Percentiles rank a stretch among this genome's conserved stretches.
Conservation (phyloP, 2,113 vertebrate genomes). For the Leiothrix lutea region DNA sequence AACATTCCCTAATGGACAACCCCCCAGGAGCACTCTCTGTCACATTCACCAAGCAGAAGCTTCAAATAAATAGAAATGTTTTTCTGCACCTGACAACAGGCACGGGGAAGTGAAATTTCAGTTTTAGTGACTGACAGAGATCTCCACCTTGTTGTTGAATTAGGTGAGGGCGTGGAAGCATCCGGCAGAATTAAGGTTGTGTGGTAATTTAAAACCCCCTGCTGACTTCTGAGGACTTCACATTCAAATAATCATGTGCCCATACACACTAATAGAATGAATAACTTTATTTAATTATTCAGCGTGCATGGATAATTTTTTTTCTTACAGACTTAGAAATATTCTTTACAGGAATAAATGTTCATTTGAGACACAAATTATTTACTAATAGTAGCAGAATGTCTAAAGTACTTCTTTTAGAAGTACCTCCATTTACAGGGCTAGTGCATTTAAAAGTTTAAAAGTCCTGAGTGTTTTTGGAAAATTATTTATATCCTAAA, state of each 20-base stretch:
- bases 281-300: not conserved
- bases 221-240: not conserved
- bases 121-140: not conserved
- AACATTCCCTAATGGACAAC: not conserved
- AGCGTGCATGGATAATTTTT: not conserved
- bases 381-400: not conserved
- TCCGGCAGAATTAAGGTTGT: not conserved
- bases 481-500: not conserved
- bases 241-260: not conserved
- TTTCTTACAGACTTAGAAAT: not conserved
- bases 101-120: not conserved
- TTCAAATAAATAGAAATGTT: not conserved
- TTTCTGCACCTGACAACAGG: not conserved
- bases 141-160: not conserved
- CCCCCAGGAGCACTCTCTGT: not conserved
- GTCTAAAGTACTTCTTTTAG: not conserved
- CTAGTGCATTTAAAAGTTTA: not conserved
- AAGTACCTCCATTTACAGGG: not conserved
- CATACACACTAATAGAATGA: not conserved
- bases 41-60: not conserved
- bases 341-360: not conserved
- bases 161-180: not conserved
- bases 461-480: not conserved
- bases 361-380: not conserved
- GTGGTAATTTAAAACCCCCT: not conserved